phyloP scores from a whole-genome alignment of 2,888 invertebrate species.

The Hylaea fasciaria region DNA sequence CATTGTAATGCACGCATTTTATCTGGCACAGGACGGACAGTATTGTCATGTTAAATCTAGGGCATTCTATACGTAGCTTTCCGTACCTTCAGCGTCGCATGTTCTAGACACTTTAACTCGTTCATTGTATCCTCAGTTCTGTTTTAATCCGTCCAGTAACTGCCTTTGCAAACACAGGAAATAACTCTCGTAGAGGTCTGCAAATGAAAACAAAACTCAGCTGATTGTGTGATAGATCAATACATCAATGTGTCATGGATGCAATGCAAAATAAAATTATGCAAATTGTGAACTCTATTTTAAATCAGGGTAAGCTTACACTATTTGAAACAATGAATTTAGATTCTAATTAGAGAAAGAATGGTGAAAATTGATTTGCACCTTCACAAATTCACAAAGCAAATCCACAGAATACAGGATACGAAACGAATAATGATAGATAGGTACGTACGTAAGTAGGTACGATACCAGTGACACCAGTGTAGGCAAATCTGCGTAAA shows the following conservation, averaged over 20 bases:
- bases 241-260: slow-evolving; percentile 14
- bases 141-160: background rate
- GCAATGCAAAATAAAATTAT: slow-evolving; percentile 4
- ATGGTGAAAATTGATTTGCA: too few species aligned
- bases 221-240: slow-evolving; percentile 61
- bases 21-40: slow-evolving; percentile 16
- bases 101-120: slow-evolving; percentile 97
- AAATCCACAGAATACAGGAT: too few species aligned
- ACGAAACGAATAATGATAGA: too few species aligned
- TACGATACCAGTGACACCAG: too few species aligned
- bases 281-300: background rate
- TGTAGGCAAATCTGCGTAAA: too few species aligned
- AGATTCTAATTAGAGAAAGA: too few species aligned
- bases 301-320: too few species aligned
- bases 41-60: slow-evolving; percentile 19
- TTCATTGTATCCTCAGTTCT: slow-evolving; percentile 86
- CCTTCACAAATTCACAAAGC: too few species aligned
- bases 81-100: slow-evolving; percentile 95
- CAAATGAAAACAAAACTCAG: slow-evolving; percentile 82
- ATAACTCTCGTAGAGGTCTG: slow-evolving; percentile 10
- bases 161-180: background rate
- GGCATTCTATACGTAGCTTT: background rate
- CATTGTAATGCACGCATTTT: slow-evolving; percentile 36
- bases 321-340: too few species aligned
- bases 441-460: too few species aligned